A percentile compares a stretch with the other conserved stretches of the same genome.
phyloP scores from a whole-genome alignment of 2,113 vertebrate species.

The Mungos mungo region DNA sequence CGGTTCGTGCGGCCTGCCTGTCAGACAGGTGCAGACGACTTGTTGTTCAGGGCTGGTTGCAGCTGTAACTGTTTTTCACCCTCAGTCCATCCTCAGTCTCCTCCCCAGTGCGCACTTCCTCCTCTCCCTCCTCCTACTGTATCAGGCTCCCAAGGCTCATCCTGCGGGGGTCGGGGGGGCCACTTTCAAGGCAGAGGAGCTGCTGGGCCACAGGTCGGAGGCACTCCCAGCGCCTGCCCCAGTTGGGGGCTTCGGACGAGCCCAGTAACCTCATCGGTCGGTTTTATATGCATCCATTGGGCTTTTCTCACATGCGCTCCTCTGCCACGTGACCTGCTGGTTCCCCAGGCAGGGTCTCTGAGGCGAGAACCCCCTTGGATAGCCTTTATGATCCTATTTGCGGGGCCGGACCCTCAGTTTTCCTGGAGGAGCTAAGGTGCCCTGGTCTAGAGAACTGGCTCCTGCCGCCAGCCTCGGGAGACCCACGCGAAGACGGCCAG shows the following conservation, averaged over 20 bases:
- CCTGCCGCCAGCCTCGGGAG: background rate
- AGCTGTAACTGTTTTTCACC: background rate
- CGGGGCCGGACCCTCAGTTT: background rate
- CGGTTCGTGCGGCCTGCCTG: background rate
- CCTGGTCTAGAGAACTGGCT: background rate
- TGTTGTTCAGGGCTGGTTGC: background rate
- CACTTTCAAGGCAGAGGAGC: background rate
- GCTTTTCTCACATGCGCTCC: background rate
- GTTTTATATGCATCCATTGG: background rate
- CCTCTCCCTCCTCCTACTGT: background rate
- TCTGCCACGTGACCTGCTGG: background rate
- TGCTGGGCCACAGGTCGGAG: background rate
- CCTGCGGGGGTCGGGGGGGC: too few species aligned
- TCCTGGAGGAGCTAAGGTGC: background rate
- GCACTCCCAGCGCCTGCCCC: background rate
- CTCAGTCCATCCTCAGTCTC: background rate
- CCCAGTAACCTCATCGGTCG: background rate
- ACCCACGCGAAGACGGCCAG: background rate
- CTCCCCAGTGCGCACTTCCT: background rate
- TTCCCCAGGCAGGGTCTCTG: background rate
- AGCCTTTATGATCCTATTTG: background rate
- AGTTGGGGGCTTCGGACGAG: background rate
- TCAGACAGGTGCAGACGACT: constrained; percentile 13
- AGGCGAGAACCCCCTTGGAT: background rate
- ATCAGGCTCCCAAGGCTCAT: background rate